Evolutionary conservation across 2,888 invertebrate species (phyloP).

Genomic region (Heteromyza rotundicornis): DNA sequence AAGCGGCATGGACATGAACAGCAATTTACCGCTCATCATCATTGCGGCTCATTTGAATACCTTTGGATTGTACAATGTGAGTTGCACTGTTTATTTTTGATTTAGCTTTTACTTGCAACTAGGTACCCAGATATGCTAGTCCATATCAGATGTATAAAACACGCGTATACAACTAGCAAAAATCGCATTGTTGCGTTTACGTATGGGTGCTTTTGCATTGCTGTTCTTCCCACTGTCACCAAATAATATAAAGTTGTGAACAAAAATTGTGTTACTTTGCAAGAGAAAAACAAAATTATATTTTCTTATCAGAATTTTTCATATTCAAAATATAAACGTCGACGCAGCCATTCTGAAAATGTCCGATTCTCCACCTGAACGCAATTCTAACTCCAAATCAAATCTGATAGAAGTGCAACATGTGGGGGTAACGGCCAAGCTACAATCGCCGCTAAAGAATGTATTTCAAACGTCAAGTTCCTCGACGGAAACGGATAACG

Average conservation of each 20-base stretch:
- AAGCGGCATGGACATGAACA: conserved; percentile 63
- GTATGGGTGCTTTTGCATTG: too few relatives aligned
- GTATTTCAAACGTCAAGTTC: conserved; percentile 45
- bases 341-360: too few relatives aligned
- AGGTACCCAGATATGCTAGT: neutral
- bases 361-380: conserved; percentile 47
- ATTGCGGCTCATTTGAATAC: conserved; percentile 94
- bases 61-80: conserved; percentile 87
- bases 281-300: too few relatives aligned
- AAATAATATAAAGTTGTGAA: too few relatives aligned
- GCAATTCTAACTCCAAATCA: conserved; percentile 44
- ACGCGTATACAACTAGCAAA: too few relatives aligned
- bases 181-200: too few relatives aligned
- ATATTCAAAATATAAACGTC: too few relatives aligned
- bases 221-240: too few relatives aligned
- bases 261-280: too few relatives aligned
- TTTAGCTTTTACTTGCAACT: neutral
- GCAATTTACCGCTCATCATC: conserved; percentile 82
- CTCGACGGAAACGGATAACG: conserved; percentile 52
- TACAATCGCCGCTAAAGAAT: conserved; percentile 51
- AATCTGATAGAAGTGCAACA: conserved; percentile 54
- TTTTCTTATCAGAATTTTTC: too few relatives aligned
- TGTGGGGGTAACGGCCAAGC: conserved; percentile 57
- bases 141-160: too few relatives aligned
- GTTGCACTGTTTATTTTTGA: conserved; percentile 55